Conservation (phyloP, 2,888 invertebrate species). For the Pterostichus niger region DNA sequence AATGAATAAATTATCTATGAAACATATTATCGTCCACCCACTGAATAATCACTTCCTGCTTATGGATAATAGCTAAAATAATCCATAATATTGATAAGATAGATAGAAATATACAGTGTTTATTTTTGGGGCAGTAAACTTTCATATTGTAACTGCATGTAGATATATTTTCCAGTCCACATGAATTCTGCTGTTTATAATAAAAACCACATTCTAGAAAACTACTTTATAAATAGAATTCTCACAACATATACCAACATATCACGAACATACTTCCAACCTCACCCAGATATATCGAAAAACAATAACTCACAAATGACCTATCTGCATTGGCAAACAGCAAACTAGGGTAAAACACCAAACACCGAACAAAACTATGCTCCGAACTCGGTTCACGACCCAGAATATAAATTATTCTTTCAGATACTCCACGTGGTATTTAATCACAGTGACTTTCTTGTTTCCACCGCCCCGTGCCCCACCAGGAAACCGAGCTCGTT, state of each 20-base stretch:
- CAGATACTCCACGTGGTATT: constrained; percentile 40
- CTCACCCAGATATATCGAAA: constrained; percentile 6
- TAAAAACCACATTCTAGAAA: constrained; percentile 32
- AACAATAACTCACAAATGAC: constrained; percentile 41
- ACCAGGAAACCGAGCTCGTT: neutral
- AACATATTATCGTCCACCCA: no score
- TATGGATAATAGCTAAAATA: no score
- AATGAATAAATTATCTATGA: no score
- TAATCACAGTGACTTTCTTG: constrained; percentile 38
- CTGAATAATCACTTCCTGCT: no score
- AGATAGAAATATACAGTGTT: no score
- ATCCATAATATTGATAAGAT: no score
- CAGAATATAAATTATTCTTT: constrained; percentile 44
- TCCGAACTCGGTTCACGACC: constrained; percentile 9
- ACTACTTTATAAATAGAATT: constrained; percentile 26
- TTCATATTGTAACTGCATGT: no score
- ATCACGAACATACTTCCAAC: constrained; percentile 34
- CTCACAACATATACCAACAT: constrained; percentile 14
- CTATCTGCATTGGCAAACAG: constrained; percentile 42
- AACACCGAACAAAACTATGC: constrained; percentile 3
- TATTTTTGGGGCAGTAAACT: no score
- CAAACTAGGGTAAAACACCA: constrained; percentile 19
- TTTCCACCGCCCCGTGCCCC: neutral
- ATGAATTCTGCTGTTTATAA: no score
- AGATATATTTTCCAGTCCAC: neutral